phyloP scores from a whole-genome alignment of 2,888 invertebrate species.

The Caenorhabditis panamensis region DNA sequence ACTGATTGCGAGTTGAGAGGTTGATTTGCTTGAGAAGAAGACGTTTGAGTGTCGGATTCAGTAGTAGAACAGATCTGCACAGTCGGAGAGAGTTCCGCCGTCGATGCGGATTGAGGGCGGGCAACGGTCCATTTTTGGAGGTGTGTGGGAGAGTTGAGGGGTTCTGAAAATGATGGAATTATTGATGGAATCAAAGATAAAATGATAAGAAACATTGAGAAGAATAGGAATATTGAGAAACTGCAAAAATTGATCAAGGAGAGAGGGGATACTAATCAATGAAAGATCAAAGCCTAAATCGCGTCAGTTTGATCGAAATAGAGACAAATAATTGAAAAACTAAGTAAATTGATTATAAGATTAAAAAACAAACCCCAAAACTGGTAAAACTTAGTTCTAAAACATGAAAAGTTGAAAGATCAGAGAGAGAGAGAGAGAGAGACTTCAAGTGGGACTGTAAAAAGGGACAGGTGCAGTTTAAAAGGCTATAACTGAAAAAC shows the following conservation, averaged over 20 bases:
- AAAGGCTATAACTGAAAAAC: not conserved
- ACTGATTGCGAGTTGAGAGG: slow-evolving; percentile 36
- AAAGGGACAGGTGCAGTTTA: too few species aligned
- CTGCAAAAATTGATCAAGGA: not conserved
- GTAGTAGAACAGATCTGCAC: slow-evolving; percentile 60
- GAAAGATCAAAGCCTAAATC: too few species aligned
- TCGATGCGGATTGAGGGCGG: slow-evolving; percentile 58
- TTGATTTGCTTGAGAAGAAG: not conserved
- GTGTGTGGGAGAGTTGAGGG: not conserved
- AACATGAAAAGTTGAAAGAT: too few species aligned
- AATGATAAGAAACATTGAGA: not conserved
- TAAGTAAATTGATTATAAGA: too few species aligned
- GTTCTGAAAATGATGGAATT: slow-evolving; percentile 8
- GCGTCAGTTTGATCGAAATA: too few species aligned
- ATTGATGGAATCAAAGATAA: not conserved
- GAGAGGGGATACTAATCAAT: too few species aligned
- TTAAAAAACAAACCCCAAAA: too few species aligned
- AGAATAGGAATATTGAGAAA: too few species aligned
- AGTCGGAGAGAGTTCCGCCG: slow-evolving; percentile 52
- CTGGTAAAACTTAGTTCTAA: too few species aligned
- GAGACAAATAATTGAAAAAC: too few species aligned
- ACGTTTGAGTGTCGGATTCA: slow-evolving; percentile 11
- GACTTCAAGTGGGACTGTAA: too few species aligned
- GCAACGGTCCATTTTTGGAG: slow-evolving; percentile 50
- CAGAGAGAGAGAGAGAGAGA: too few species aligned